phyloP scores from a whole-genome alignment of 2,113 vertebrate genomes.

The Dasyprocta punctata region DNA sequence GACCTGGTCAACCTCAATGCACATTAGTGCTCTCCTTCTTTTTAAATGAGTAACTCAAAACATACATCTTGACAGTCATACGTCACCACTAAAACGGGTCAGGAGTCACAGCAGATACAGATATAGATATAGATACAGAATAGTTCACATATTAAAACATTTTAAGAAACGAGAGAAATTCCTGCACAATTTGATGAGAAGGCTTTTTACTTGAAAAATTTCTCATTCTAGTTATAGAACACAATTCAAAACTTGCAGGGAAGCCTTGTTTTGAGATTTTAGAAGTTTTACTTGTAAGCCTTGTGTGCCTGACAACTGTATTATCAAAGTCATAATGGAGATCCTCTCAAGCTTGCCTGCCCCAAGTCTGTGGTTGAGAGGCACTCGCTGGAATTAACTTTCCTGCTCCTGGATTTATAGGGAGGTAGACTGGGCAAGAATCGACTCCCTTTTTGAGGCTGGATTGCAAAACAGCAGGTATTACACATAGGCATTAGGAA shows the following conservation, averaged over 20 bases:
- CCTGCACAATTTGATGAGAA: neutral
- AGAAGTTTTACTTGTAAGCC: constrained; percentile 1
- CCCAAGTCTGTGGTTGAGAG: neutral
- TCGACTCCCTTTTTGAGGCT: neutral
- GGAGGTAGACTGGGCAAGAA: neutral
- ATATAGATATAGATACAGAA: no score
- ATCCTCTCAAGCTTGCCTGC: neutral
- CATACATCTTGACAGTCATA: neutral
- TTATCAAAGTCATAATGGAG: neutral
- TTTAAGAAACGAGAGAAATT: neutral
- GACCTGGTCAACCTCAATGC: neutral
- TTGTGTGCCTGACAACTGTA: neutral
- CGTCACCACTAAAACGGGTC: neutral
- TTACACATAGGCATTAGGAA: neutral
- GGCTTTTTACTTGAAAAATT: constrained; percentile 13
- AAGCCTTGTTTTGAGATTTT: neutral
- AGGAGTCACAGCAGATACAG: neutral
- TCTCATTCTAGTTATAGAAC: neutral
- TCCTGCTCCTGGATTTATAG: neutral
- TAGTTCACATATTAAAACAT: neutral
- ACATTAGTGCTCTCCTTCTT: neutral
- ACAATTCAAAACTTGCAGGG: neutral
- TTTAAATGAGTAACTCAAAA: neutral
- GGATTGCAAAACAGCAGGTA: neutral
- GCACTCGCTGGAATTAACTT: neutral